phyloP scores from a whole-genome alignment of 2,888 invertebrate genomes.

The Polyommatus iphigenia region DNA sequence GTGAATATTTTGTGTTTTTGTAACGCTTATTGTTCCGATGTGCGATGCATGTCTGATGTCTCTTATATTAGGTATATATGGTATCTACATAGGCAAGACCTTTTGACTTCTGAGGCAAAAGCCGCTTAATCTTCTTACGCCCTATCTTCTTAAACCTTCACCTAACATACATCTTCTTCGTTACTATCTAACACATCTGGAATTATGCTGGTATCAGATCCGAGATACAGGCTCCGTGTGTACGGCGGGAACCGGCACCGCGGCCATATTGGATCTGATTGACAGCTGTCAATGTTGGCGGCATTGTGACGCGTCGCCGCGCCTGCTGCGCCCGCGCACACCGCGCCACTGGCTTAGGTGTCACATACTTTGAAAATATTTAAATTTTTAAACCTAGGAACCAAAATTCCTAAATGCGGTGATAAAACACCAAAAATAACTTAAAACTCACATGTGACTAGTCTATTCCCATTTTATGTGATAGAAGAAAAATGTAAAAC shows the following conservation, averaged over 20 bases:
- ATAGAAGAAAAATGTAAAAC: too few relatives aligned
- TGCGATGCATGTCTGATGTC: too few relatives aligned
- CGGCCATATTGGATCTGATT: slow-evolving; percentile 78
- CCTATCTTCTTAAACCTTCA: background rate
- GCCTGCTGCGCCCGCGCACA: slow-evolving; percentile 62
- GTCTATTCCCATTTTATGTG: too few relatives aligned
- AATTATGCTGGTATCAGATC: slow-evolving; percentile 52
- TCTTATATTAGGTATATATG: too few relatives aligned
- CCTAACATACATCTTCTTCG: slow-evolving; percentile 46
- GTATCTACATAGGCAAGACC: too few relatives aligned
- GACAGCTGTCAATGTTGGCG: slow-evolving; percentile 80
- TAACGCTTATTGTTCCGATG: too few relatives aligned
- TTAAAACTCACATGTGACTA: too few relatives aligned
- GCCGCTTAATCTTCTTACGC: background rate
- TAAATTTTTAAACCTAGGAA: slow-evolving; percentile 22
- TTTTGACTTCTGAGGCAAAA: background rate
- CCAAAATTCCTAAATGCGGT: too few relatives aligned
- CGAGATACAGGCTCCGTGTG: slow-evolving; percentile 52
- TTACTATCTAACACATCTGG: slow-evolving; percentile 55
- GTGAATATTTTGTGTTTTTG: background rate
- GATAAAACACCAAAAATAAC: too few relatives aligned
- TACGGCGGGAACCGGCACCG: slow-evolving; percentile 63
- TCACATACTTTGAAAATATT: slow-evolving; percentile 48
- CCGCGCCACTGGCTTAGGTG: slow-evolving; percentile 51
- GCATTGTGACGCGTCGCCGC: slow-evolving; percentile 75